These are phyloP conservation scores for Gambelia wislizenii DNA, from an alignment of 2,797 vertebrate species.

Conservation along the genomic window DNA sequence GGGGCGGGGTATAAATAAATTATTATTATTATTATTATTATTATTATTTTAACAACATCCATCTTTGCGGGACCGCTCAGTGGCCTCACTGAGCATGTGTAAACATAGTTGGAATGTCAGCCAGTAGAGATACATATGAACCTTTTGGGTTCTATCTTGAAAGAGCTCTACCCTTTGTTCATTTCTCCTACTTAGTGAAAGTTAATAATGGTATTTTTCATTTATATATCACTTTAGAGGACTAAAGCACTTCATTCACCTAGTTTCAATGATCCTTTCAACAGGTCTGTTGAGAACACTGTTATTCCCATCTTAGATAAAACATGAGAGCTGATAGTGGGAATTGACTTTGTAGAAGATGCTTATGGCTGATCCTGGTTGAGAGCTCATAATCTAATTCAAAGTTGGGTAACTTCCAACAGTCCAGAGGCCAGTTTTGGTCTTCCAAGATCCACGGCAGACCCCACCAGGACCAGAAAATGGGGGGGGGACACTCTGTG, in stretches of 20 bases:
- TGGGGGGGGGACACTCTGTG: no score
- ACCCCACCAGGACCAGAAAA: no score
- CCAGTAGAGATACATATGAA: neutral
- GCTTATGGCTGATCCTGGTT: no score
- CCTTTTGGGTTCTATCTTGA: no score
- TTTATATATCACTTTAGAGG: neutral
- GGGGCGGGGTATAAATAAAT: no score
- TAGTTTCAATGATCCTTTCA: neutral
- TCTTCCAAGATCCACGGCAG: no score
- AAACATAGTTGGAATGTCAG: neutral
- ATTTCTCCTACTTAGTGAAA: neutral
- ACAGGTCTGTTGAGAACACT: neutral
- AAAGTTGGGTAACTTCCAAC: no score
- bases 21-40: no score
- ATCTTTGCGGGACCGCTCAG: neutral
- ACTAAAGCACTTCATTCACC: neutral
- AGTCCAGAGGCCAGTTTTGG: no score
- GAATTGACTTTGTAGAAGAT: no score
- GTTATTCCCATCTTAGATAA: neutral
- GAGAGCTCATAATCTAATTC: no score
- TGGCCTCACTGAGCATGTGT: neutral
- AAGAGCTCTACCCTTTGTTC: neutral
- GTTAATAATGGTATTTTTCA: neutral
- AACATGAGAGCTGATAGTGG: neutral
- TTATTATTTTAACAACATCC: accelerated